phyloP scores from a whole-genome alignment of 2,888 invertebrate genomes.

The Hydraecia micacea region DNA sequence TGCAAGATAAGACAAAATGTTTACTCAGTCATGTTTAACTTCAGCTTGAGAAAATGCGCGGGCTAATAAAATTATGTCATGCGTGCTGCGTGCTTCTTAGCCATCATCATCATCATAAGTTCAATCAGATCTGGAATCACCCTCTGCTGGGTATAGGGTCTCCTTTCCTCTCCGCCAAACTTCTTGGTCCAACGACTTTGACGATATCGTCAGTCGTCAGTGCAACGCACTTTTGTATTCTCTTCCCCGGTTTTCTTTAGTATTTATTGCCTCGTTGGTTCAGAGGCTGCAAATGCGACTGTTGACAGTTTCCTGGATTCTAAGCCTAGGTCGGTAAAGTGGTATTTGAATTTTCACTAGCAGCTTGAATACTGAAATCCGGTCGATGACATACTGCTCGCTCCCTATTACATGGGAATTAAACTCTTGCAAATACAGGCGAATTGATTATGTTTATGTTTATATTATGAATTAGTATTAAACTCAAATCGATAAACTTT shows the following conservation, averaged over 20 bases:
- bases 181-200: not conserved
- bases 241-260: not conserved
- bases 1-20: constrained; percentile 5
- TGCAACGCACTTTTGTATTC: not conserved
- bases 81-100: not conserved
- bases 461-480: not conserved
- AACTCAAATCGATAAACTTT: not conserved
- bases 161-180: not conserved
- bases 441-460: too few species aligned
- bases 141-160: not conserved
- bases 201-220: too few species aligned
- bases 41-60: not conserved
- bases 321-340: not conserved
- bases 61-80: not conserved
- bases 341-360: not conserved
- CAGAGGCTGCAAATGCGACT: not conserved
- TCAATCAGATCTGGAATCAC: not conserved
- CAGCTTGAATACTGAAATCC: not conserved
- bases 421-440: not conserved
- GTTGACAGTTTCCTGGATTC: not conserved
- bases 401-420: not conserved
- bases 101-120: not conserved
- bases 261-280: not conserved
- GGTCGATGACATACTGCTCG: too few species aligned
- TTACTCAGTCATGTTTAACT: not conserved